Evolutionary conservation across 2,888 invertebrate genomes (phyloP).

Genomic region (Stramonita haemastoma): DNA sequence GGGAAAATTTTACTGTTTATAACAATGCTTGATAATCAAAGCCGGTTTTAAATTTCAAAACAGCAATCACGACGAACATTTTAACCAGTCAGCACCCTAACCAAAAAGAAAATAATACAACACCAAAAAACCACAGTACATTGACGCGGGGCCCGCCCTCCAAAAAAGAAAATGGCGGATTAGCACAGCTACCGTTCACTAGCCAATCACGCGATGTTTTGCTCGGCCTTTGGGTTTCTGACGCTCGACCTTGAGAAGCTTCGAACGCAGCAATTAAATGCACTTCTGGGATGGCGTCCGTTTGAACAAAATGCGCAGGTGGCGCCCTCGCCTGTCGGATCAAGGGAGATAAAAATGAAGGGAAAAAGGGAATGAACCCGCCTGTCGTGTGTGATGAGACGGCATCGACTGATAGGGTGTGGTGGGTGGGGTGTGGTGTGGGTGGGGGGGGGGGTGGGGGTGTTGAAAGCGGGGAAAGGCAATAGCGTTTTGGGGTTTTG

Average conservation of each 20-base stretch:
- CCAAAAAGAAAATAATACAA: no score
- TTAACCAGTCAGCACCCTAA: no score
- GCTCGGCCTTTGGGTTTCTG: constrained; percentile 1
- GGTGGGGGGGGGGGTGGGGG: not conserved
- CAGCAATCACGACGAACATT: no score
- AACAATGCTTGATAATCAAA: no score
- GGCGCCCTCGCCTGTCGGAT: constrained; percentile 33
- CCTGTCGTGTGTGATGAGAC: not conserved
- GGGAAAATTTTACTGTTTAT: no score
- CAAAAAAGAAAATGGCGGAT: no score
- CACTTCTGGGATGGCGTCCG: not conserved
- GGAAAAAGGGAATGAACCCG: not conserved
- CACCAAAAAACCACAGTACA: no score
- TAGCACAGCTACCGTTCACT: no score
- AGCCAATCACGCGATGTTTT: constrained; percentile 9
- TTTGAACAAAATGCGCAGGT: constrained; percentile 33
- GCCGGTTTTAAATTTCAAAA: no score
- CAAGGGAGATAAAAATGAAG: constrained; percentile 29
- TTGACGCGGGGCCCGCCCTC: no score
- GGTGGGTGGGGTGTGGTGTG: not conserved
- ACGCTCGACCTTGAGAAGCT: constrained; percentile 38
- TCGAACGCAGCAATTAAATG: constrained; percentile 35
- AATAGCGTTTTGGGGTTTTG: not conserved
- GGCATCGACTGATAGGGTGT: not conserved
- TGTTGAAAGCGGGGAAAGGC: not conserved